Base-by-base conservation (phyloP, 2,113 vertebrate species). In the Tupaia tana region DNA sequence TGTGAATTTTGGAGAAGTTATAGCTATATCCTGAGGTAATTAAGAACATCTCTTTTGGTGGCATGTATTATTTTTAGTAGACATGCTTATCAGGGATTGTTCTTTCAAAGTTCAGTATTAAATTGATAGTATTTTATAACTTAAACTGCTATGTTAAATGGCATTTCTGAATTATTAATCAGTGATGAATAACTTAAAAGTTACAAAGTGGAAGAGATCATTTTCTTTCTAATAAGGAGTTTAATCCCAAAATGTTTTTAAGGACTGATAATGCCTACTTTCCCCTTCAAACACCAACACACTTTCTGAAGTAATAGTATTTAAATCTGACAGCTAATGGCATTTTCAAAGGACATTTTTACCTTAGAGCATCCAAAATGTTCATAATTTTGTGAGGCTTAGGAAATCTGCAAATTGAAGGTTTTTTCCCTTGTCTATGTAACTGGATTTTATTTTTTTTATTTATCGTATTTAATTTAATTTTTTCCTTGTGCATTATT, bases 101-200 rank as follows among this genome's bases (percentile, higher is more conserved):
- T 97, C 71, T 86, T 97, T 97, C 4, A 66, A 92, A 97, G 91
- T 97, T 97, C 90, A 96, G 70, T 96, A 97, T 97, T 94, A 54
- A 87, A 95, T 67, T 91, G 97, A 94, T 97, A 92, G 20, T 90
- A 88, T 92, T 96, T 92, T 70, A 80, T 79, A 86, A 90, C 95
- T 95, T 96, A 97, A 98, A 98, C 98, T 98, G 96, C 90, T 83
- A 9, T 97, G 3, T 96, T 96, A 95, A 95, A 87, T 95, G 93
- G 91, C 92, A 91, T 58, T 92, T 96, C 56, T 89, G 93, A 97
- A 97, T 95, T 98, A 95, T 96, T 97, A 94, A 95, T 93, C 87
- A 70, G 66, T 84, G 75, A 2, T 94, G 83, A 95, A 96, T 97
- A 97, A 97, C 96, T 98, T 97, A 91, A 86, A 97, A 93, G 84